A percentile compares a stretch with the other conserved stretches of the same genome.
Conservation (phyloP, 2,797 vertebrate genomes). For the Gymnoscopelus braueri region DNA sequence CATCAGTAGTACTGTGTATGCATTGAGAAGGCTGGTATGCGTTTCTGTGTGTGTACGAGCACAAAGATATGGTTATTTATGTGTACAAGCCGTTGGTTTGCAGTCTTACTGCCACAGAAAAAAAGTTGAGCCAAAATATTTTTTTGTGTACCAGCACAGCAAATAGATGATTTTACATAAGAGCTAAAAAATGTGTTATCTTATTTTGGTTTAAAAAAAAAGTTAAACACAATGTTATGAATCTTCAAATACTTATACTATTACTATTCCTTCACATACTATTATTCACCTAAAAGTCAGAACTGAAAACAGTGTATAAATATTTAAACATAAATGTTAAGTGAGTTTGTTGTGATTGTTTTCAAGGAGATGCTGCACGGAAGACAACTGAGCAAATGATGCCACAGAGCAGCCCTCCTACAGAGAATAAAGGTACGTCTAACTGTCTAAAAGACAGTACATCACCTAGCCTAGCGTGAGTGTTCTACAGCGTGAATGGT, state of each 20-base stretch:
- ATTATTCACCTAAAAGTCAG: background rate
- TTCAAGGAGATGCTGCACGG: conserved; percentile 45
- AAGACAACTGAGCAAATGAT: conserved; percentile 43
- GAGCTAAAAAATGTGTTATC: too few relatives aligned
- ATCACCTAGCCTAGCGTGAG: background rate
- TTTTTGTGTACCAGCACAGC: too few relatives aligned
- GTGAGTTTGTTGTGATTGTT: conserved; percentile 8
- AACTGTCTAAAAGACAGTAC: background rate
- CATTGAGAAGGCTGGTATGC: background rate
- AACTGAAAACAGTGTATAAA: background rate
- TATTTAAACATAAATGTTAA: background rate
- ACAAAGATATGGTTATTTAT: too few relatives aligned
- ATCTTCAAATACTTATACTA: too few relatives aligned
- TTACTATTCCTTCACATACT: too few relatives aligned
- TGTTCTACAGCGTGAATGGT: background rate
- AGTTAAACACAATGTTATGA: too few relatives aligned
- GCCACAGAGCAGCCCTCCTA: background rate
- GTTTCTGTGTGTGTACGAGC: too few relatives aligned
- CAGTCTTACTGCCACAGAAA: too few relatives aligned
- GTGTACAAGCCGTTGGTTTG: too few relatives aligned
- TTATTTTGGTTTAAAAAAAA: too few relatives aligned
- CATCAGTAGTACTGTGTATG: background rate
- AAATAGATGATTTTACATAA: too few relatives aligned
- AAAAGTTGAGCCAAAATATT: too few relatives aligned
- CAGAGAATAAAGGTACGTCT: conserved; percentile 47